Conservation (phyloP, 2,113 vertebrate species). For the Brachyistius frenatus region DNA sequence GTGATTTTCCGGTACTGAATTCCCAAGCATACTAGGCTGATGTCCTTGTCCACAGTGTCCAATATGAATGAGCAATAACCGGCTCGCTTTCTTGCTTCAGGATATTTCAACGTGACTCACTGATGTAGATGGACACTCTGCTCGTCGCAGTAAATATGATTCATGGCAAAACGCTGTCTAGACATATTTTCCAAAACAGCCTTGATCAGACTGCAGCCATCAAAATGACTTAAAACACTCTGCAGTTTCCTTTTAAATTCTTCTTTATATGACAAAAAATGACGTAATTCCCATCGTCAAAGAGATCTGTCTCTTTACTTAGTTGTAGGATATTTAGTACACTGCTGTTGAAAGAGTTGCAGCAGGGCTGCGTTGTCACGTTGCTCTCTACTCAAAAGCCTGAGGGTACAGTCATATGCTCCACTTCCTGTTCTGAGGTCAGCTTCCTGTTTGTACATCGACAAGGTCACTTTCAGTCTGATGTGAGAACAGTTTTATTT, state of each 20-base stretch:
- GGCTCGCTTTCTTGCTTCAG: constrained; percentile 15
- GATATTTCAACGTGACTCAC: constrained; percentile 23
- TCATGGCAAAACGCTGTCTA: constrained; percentile 16
- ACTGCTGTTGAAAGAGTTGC: background rate
- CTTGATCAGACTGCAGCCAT: background rate
- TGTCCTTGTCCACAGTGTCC: constrained; percentile 16
- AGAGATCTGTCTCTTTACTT: background rate
- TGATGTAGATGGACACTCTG: constrained; percentile 9
- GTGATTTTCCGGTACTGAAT: background rate
- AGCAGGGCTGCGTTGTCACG: constrained; percentile 23
- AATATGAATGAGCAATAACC: constrained; percentile 16
- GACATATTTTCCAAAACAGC: constrained; percentile 9
- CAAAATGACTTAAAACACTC: too few species aligned
- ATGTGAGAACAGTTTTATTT: background rate
- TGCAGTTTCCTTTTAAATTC: too few species aligned
- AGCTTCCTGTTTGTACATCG: constrained; percentile 27
- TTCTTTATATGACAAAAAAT: too few species aligned
- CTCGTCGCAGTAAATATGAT: constrained; percentile 6
- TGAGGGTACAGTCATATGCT: background rate
- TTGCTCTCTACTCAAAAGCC: constrained; percentile 12
- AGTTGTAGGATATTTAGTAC: background rate
- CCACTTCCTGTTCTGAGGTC: constrained; percentile 36
- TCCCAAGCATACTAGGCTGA: constrained; percentile 9
- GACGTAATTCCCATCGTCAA: too few species aligned
- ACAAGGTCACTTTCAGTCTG: constrained; percentile 32